Evolutionary conservation across 1,140 invertebrate genomes (phyloP), one percentile per base, ranked within the genome.

Genomic region (Zaprionus nigranus): DNA sequence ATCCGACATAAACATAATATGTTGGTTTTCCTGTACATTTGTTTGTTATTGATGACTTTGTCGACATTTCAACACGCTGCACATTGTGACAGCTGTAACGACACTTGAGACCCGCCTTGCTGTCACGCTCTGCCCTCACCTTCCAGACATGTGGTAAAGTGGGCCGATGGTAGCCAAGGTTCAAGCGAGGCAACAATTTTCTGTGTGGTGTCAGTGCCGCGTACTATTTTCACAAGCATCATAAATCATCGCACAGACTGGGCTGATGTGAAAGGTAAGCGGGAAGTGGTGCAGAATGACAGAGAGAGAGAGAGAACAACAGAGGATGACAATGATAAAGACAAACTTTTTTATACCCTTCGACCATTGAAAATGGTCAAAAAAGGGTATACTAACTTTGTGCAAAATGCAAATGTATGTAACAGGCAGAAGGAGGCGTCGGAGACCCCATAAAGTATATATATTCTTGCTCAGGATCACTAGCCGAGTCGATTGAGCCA

Each of bases 11-110:
- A 43, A 40, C 9, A 13, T 72, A 46, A 59, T 72, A 60, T 57
- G 53, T 62, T 49, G 28, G 30, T 49, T 12, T 56, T 59, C 28
- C 30, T 15, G 28, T 22, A 40, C 46, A 46, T 46, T 28, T 28
- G 49, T 74, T 78, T 71, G 65, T 81, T 88, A 84, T 88, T 87
- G 84, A 88, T 87, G 84, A 71, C 69, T 66, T 58, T 46, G 64
- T 51, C 38, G 54, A 62, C 61, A 69, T 68, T 69, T 46, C 34
- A 61, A 28, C 56, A 24, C 28, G 65, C 65, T 56, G 56, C 68
- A 57, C 51, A 61, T 57, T 72, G 81, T 78, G 80, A 75, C 83
- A 87, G 74, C 81, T 83, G 84, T 70, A 67, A 77, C 72, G 60
- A 54, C 73, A 75, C 72, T 71, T 53, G 46, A 49, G 46, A 24